phyloP scores from a whole-genome alignment of 2,888 invertebrate species.

The Pollenia angustigena region DNA sequence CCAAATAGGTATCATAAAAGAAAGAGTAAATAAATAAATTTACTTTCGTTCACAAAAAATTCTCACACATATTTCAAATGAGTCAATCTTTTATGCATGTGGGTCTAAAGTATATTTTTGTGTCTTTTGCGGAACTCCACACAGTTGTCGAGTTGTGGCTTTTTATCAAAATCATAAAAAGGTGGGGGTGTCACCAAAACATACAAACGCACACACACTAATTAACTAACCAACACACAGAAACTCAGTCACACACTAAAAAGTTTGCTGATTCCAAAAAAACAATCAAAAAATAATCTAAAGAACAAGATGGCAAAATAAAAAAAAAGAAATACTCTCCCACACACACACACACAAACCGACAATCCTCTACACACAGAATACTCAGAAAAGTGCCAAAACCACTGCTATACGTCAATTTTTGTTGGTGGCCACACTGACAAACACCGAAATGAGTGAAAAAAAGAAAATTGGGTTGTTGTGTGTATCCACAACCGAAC shows the following conservation, averaged over 20 bases:
- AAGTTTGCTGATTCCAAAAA: neutral
- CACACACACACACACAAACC: slow-evolving; percentile 22
- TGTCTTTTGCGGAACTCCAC: slow-evolving; percentile 80
- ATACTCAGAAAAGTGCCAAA: slow-evolving; percentile 65
- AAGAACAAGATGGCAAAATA: slow-evolving; percentile 37
- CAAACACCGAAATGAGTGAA: slow-evolving; percentile 72
- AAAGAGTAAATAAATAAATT: slow-evolving; percentile 33
- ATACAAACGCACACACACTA: slow-evolving; percentile 46
- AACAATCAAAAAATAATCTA: neutral
- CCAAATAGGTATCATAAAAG: slow-evolving; percentile 11
- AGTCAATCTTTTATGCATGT: slow-evolving; percentile 36
- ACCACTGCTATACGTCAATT: slow-evolving; percentile 73
- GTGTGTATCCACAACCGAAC: slow-evolving; percentile 69
- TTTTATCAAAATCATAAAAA: slow-evolving; percentile 75
- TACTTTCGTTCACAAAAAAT: slow-evolving; percentile 1
- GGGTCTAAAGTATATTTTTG: slow-evolving; percentile 51
- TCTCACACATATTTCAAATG: neutral
- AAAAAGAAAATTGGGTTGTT: slow-evolving; percentile 56
- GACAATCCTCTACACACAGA: slow-evolving; percentile 21
- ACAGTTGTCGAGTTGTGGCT: slow-evolving; percentile 81
- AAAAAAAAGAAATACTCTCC: slow-evolving; percentile 54
- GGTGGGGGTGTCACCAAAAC: slow-evolving; percentile 64
- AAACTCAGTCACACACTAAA: slow-evolving; percentile 35
- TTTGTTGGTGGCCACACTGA: slow-evolving; percentile 73
- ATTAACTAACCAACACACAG: slow-evolving; percentile 53